Base-by-base conservation (phyloP, 2,113 vertebrate species). In the Neodon shergylaensis region DNA sequence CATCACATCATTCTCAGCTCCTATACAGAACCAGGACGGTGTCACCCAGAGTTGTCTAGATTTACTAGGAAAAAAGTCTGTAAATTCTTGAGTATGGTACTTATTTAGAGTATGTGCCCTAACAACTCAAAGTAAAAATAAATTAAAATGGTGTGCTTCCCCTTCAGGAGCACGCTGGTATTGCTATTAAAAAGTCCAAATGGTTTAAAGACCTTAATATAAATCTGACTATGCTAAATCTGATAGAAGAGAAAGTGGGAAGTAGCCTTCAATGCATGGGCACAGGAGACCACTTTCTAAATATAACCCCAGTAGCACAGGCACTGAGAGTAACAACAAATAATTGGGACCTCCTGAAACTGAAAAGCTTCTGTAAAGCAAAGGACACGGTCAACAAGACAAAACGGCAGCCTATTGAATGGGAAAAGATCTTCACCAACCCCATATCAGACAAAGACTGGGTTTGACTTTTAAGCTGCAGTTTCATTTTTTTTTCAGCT, bases 401-500 rank as follows among this genome's bases (percentile, higher is more conserved):
- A 58, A 58, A 58, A 58, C 6, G 54, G 54, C 17, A 21, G 54
- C 17, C 17, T 58, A 58, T 5, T 58, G 54, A 58, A 21, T 58
- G 54, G 17, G 54, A 58, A 58, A 58, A 58, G 17, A 58, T 21
- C 54, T 21, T 58, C 17, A 58, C 54, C 5, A 21, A 58, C 19
- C 17, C 19, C 54, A 21, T 7, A 58, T 58, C 54, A 21, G 19
- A 58, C 54, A 58, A 58, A 21, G 54, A 58, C 54, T 88, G 7
- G 61, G 33, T 33, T 91, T 12, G 73, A 10, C 44, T 92, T 68
- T 96, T 92, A 68, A 92, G 5, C 42, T 65, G 88, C 24, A 19
- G 26, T 44, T 88, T 91, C 39, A 77, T 77, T 93, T 92, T 82
- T 93, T 82, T 82, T 95, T 78, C 44, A 36, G 33, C 61, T 42